Evolutionary conservation across 1,140 invertebrate species (phyloP).

Genomic region (Papilio glaucus): DNA sequence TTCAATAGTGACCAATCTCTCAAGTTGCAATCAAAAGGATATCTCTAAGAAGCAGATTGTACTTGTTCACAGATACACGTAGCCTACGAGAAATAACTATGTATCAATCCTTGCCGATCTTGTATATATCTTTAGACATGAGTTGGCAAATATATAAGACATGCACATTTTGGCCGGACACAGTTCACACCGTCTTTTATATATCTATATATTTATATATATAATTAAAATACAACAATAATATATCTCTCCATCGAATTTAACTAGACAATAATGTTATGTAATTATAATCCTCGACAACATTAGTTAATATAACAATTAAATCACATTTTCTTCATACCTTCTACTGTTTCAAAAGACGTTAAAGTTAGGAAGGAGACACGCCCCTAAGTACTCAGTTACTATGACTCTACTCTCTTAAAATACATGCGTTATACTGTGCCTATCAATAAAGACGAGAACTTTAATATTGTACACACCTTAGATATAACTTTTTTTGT

Average conservation of each 20-base stretch:
- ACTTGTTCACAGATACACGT: constrained; percentile 61
- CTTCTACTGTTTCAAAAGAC: constrained; percentile 68
- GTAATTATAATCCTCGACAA: constrained; percentile 74
- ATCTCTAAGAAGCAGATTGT: constrained; percentile 62
- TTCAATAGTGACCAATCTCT: constrained; percentile 74
- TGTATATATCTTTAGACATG: constrained; percentile 66
- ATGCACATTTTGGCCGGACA: constrained; percentile 76
- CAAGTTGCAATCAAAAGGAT: constrained; percentile 54
- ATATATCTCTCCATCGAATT: constrained; percentile 77
- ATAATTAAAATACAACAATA: constrained; percentile 79
- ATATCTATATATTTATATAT: constrained; percentile 72
- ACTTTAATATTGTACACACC: constrained; percentile 79
- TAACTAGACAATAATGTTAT: constrained; percentile 75
- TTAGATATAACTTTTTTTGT: constrained; percentile 68
- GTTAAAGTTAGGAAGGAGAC: constrained; percentile 58
- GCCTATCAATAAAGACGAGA: constrained; percentile 64
- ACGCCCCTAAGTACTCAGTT: constrained; percentile 72
- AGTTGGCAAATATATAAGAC: constrained; percentile 68
- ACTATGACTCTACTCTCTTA: constrained; percentile 76
- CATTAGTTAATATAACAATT: constrained; percentile 76
- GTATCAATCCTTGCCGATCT: constrained; percentile 57
- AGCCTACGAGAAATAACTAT: constrained; percentile 52
- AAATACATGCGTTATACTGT: constrained; percentile 76
- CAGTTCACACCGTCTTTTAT: constrained; percentile 68
- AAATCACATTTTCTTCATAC: constrained; percentile 77